These are phyloP conservation scores for Tenthredo scrophulariae DNA, from an alignment of 2,888 invertebrate species.

Conservation along the genomic window DNA sequence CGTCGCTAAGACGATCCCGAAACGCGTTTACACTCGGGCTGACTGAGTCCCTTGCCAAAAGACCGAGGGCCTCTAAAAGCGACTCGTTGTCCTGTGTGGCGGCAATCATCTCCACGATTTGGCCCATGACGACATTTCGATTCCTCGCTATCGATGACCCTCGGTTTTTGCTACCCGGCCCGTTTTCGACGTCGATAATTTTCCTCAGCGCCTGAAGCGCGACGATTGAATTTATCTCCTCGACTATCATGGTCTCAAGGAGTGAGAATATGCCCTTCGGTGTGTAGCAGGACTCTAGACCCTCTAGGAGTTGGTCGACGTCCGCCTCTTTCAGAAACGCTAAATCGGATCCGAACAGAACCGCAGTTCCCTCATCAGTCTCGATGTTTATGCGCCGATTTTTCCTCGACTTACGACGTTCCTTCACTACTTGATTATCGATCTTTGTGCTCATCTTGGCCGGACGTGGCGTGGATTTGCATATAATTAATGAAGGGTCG, in stretches of 20 bases:
- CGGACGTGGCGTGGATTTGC: not conserved
- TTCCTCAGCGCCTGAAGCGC: slow-evolving; percentile 78
- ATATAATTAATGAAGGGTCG: slow-evolving; percentile 24
- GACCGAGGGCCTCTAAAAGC: slow-evolving; percentile 76
- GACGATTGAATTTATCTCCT: slow-evolving; percentile 78
- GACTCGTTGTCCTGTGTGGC: slow-evolving; percentile 74
- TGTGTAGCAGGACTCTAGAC: slow-evolving; percentile 70
- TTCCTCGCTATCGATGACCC: slow-evolving; percentile 57
- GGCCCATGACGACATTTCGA: slow-evolving; percentile 75
- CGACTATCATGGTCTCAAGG: slow-evolving; percentile 77
- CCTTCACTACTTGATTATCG: not conserved
- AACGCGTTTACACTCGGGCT: slow-evolving; percentile 69
- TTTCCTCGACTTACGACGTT: slow-evolving; percentile 3
- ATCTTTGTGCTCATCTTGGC: not conserved
- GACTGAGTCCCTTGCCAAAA: slow-evolving; percentile 73
- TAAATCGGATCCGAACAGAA: slow-evolving; percentile 66
- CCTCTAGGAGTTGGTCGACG: slow-evolving; percentile 70
- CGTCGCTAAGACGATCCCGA: slow-evolving; percentile 81
- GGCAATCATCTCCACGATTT: slow-evolving; percentile 78
- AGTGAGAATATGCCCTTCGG: slow-evolving; percentile 75
- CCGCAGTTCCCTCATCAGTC: slow-evolving; percentile 67
- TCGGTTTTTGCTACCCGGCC: slow-evolving; percentile 55
- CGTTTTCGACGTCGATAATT: slow-evolving; percentile 78
- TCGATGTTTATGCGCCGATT: slow-evolving; percentile 61
- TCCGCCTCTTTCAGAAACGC: slow-evolving; percentile 63